Percentiles rank a stretch among this genome's conserved stretches.
These are phyloP conservation scores for Meda fulgida DNA, from an alignment of 2,797 vertebrate genomes.

Conservation along the genomic window DNA sequence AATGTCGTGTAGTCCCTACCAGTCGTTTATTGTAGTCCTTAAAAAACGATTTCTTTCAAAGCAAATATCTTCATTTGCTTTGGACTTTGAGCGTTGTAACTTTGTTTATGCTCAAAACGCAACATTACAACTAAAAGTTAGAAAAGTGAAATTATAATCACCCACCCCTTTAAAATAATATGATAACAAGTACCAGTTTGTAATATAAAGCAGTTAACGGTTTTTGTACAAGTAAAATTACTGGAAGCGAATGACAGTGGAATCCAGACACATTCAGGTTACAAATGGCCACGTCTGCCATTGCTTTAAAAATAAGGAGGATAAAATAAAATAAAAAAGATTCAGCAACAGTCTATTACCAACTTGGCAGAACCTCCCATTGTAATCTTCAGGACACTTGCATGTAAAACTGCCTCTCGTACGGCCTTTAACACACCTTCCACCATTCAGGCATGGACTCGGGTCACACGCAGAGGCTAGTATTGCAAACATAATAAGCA, in stretches of 20 bases:
- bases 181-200: not conserved
- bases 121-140: no score
- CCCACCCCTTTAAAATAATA: no score
- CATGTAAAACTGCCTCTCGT: slow-evolving; percentile 62
- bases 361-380: slow-evolving; percentile 71
- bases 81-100: no score
- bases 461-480: slow-evolving; percentile 67
- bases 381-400: slow-evolving; percentile 62
- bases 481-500: not conserved
- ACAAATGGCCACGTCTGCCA: not conserved
- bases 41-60: no score
- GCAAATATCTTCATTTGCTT: no score
- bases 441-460: slow-evolving; percentile 71
- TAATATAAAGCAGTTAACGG: not conserved
- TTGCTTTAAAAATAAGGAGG: not conserved
- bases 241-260: not conserved
- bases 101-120: no score
- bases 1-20: no score
- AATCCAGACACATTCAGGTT: not conserved
- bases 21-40: no score
- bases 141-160: no score
- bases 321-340: not conserved
- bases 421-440: slow-evolving; percentile 60
- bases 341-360: slow-evolving; percentile 58
- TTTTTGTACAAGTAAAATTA: not conserved